Evolutionary conservation across 2,888 invertebrate species (phyloP), one percentile per base, ranked within the genome.

Genomic region (Margaritifera margaritifera): DNA sequence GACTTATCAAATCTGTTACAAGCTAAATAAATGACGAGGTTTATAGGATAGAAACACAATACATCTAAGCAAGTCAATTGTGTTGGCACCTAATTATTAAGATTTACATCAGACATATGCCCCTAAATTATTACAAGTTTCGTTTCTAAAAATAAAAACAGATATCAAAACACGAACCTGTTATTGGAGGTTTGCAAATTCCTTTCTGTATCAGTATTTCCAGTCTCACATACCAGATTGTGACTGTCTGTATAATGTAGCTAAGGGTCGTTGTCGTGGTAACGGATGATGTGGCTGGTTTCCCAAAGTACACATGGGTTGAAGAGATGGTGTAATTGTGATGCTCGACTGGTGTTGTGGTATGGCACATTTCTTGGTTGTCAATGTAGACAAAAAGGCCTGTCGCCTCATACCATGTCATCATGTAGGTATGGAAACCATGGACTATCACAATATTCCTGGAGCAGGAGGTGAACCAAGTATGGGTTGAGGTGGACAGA

Each of bases 401-500:
- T n/a, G 72, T 69, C 0, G 54, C 70, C 8, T 65, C 50, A 6
- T 78, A 72, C 83, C 84, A 85, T 19, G 84, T 80, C 3, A 85
- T 66, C 60, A 79, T 72, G 19, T 83, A 71, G 1, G 64, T 72
- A 42, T 78, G 77, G 50, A 69, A 74, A 11, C 61, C 62, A 50
- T 74, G 69, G 15, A 77, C 71, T 55, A 58, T 58, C 24, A 84
- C 64, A 22, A 70, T 68, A 8, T 77, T 74, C 25, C 79, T 72
- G 4, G 76, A 65, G 6, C 80, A 71, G 4, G 75, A 69, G 0
- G 78, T 74, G 69, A 77, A 85, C 85, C 85, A 85, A 1, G 81
- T 77, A 18, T 71, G 62, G 5, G 61, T 77, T 0, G 62, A 52
- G 1, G 80, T 83, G 4, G 79, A 76, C 5, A 82, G 71, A 11